Percentiles rank a stretch among this genome's conserved stretches.
Conservation (phyloP, 2,113 vertebrate genomes). For the Tetrax tetrax region DNA sequence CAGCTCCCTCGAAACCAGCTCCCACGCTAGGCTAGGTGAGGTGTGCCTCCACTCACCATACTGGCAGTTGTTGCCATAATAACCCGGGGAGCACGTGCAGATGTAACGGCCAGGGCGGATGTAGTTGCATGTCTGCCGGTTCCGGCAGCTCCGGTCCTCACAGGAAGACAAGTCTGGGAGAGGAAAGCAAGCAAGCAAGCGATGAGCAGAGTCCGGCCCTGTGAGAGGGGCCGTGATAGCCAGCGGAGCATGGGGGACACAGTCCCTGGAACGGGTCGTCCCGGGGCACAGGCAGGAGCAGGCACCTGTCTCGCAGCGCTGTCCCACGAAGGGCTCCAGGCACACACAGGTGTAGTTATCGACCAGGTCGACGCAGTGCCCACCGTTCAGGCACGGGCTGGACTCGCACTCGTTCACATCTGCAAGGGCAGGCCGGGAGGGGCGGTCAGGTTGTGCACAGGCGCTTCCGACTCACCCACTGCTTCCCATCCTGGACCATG, state of each 20-base stretch:
- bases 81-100: conserved; percentile 82
- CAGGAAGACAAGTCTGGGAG: conserved; percentile 60
- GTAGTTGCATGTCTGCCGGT: conserved; percentile 74
- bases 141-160: conserved; percentile 68
- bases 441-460: not conserved
- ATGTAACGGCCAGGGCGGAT: conserved; percentile 69
- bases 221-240: not conserved
- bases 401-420: conserved; percentile 88
- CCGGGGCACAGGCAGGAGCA: not conserved
- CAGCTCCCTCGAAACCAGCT: not conserved
- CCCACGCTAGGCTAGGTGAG: rapidly evolving
- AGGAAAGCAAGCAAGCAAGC: not conserved
- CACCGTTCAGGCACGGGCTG: conserved; percentile 87
- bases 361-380: conserved; percentile 80
- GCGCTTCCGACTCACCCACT: not conserved
- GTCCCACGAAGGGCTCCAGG: conserved; percentile 80
- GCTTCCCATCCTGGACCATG: not conserved
- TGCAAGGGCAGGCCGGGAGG: conserved; percentile 42
- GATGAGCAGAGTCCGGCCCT: not conserved
- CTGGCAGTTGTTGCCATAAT: conserved; percentile 81
- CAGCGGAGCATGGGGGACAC: not conserved
- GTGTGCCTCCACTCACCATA: conserved; percentile 52
- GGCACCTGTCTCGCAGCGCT: conserved; percentile 89
- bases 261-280: rapidly evolving
- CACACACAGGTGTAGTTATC: conserved; percentile 87